Percentiles rank a stretch among this genome's conserved stretches.
These are phyloP conservation scores for Dicrurus megarhynchus DNA, from an alignment of 2,113 vertebrate genomes.

Conservation along the genomic window DNA sequence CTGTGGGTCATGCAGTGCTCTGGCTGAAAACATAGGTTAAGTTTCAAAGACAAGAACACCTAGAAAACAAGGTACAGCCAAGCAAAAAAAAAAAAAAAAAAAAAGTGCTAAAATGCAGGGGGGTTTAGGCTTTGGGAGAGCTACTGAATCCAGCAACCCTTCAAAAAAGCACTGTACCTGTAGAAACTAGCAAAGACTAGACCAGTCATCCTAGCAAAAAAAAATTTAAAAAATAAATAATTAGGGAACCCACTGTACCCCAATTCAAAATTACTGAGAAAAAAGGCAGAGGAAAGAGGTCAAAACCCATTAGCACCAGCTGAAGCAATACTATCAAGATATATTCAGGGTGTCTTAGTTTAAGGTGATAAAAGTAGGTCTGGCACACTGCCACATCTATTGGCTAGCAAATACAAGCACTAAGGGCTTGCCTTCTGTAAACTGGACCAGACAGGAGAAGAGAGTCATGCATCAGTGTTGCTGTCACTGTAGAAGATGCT, in stretches of 20 bases:
- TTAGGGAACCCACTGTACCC: not conserved
- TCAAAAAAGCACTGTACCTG: not conserved
- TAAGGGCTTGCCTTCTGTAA: not conserved
- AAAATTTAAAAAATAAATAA: not conserved
- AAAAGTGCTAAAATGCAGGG: not conserved
- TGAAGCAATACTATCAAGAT: not conserved
- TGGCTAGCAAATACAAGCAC: not conserved
- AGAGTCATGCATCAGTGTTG: not conserved
- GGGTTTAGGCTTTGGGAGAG: not conserved
- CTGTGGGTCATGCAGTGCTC: not conserved
- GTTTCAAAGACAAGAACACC: slow-evolving; percentile 25
- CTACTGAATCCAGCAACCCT: not conserved
- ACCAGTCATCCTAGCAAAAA: not conserved
- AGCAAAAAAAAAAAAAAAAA: not conserved
- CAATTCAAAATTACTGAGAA: not conserved
- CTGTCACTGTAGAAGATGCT: not conserved
- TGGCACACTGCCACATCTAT: not conserved
- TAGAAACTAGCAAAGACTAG: not conserved
- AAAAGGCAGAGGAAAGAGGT: not conserved
- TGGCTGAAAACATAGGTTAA: not conserved
- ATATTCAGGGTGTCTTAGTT: not conserved
- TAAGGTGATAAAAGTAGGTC: not conserved
- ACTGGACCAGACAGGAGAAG: not conserved
- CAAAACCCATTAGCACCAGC: not conserved
- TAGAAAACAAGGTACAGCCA: not conserved